Evolutionary conservation across 2,113 vertebrate species (phyloP).

Genomic region (Callopanchax toddi): DNA sequence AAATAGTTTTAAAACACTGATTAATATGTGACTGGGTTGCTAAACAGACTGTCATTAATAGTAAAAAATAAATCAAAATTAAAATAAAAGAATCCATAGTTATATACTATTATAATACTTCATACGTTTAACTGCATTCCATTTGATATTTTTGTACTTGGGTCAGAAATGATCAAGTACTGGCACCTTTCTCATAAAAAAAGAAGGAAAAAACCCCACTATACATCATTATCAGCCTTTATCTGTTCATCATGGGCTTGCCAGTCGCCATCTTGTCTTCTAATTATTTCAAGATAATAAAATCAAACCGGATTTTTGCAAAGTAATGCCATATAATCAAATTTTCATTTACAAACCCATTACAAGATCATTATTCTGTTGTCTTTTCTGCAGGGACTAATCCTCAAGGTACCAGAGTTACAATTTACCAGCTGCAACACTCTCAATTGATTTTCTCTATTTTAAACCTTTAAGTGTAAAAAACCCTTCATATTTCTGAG

Average conservation of each 20-base stretch:
- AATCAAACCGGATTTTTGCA: neutral
- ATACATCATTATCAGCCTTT: no score
- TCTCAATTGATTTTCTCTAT: slow-evolving; percentile 17
- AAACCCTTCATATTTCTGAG: slow-evolving; percentile 6
- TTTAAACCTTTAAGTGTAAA: slow-evolving; percentile 20
- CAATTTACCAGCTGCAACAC: neutral
- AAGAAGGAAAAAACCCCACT: no score
- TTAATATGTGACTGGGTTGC: no score
- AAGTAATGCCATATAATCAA: neutral
- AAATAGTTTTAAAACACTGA: no score
- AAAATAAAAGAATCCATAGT: no score
- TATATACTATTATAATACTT: no score
- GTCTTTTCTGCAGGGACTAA: neutral
- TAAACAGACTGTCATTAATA: no score
- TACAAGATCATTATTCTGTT: neutral
- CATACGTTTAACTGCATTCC: no score
- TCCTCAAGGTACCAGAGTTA: neutral
- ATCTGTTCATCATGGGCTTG: neutral
- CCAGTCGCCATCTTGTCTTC: neutral
- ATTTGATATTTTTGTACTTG: no score
- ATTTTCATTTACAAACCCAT: neutral
- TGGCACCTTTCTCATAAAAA: no score
- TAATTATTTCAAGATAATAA: neutral
- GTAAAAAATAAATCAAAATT: no score
- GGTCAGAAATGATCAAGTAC: no score